Evolutionary conservation across 2,797 vertebrate genomes (phyloP).

Genomic region (Emys orbicularis): DNA sequence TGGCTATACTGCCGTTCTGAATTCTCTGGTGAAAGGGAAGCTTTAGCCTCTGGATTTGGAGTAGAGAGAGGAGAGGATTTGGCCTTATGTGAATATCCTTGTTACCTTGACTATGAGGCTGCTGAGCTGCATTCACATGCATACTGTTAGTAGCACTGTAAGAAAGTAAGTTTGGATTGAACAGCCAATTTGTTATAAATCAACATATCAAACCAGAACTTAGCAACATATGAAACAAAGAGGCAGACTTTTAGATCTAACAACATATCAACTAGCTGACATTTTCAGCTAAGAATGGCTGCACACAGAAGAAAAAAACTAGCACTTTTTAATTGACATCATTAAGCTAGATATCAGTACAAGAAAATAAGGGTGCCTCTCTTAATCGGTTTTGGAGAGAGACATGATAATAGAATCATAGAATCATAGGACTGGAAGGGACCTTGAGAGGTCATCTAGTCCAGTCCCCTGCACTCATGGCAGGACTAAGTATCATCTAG

Average conservation of each 20-base stretch:
- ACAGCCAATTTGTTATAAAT: conserved; percentile 3
- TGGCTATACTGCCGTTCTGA: no score
- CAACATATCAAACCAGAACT: background rate
- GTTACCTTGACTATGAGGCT: conserved; percentile 58
- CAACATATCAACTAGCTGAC: background rate
- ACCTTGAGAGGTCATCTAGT: no score
- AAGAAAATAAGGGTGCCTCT: background rate
- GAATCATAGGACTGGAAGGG: no score
- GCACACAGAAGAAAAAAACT: background rate
- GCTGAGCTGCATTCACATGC: background rate
- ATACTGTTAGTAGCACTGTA: rapidly evolving
- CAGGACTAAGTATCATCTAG: no score
- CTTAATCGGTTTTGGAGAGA: background rate
- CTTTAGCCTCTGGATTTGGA: background rate
- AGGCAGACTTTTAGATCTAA: background rate
- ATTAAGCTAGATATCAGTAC: background rate
- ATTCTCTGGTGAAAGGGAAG: background rate
- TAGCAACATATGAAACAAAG: background rate
- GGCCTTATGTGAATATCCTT: conserved; percentile 16
- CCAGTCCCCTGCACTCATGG: no score
- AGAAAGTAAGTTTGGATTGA: conserved; percentile 18
- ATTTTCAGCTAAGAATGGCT: background rate
- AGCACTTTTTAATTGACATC: background rate
- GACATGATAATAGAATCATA: background rate
- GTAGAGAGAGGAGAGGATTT: background rate